Evolutionary conservation across 2,797 vertebrate genomes (phyloP).

Genomic region (Gephyroberyx darwinii): DNA sequence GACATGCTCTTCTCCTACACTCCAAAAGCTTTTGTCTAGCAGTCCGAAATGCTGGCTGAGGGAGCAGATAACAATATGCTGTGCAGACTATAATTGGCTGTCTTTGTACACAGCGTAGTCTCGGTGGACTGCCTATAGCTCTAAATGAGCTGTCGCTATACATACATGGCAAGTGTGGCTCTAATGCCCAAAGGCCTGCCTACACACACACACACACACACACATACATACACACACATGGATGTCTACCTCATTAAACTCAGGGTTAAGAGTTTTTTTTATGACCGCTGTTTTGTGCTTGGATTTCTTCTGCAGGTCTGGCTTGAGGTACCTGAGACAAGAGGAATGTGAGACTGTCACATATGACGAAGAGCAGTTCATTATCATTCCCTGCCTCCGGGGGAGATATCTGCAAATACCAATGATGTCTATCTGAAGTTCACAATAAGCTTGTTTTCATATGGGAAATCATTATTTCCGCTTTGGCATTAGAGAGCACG

Average conservation of each 20-base stretch:
- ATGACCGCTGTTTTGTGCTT: constrained; percentile 93
- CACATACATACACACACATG: constrained; percentile 36
- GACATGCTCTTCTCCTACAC: not conserved
- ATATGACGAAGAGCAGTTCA: not conserved
- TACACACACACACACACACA: constrained; percentile 14
- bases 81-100: constrained; percentile 43
- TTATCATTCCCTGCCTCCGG: constrained; percentile 17
- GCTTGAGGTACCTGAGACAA: constrained; percentile 87
- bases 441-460: constrained; percentile 9
- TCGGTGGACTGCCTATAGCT: constrained; percentile 13
- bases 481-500: not conserved
- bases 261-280: constrained; percentile 93
- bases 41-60: constrained; percentile 34
- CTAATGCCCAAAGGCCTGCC: not conserved
- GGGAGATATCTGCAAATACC: constrained; percentile 4
- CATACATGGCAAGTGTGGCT: constrained; percentile 1
- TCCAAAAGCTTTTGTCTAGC: not conserved
- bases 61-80: not conserved
- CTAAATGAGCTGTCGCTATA: constrained; percentile 41
- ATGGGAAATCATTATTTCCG: constrained; percentile 16
- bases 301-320: constrained; percentile 92
- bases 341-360: constrained; percentile 24
- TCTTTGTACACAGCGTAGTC: constrained; percentile 21
- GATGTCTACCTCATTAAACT: constrained; percentile 89
- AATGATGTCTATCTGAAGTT: constrained; percentile 1